These are phyloP conservation scores for Argyra leucocephala DNA, from an alignment of 2,888 invertebrate genomes.

Conservation along the genomic window DNA sequence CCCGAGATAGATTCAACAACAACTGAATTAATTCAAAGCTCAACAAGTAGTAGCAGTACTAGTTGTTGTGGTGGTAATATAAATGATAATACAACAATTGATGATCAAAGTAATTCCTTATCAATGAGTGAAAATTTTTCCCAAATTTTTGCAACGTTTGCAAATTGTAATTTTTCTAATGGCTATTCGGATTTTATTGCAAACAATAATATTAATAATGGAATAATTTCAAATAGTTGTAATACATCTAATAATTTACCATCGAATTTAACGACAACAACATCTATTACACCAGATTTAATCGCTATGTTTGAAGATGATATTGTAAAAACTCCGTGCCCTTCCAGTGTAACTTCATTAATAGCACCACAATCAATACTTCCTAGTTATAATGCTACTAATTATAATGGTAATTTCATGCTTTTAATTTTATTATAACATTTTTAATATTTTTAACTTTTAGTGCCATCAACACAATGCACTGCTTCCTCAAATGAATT, in stretches of 20 bases:
- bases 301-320: slow-evolving; percentile 30
- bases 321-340: slow-evolving; percentile 14
- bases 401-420: slow-evolving; percentile 15
- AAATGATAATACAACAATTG: neutral
- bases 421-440: too few relatives aligned
- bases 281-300: slow-evolving; percentile 26
- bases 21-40: slow-evolving; percentile 18
- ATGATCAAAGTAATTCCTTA: neutral
- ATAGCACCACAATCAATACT: slow-evolving; percentile 20
- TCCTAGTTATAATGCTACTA: slow-evolving; percentile 9
- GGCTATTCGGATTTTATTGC: neutral
- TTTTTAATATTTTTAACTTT: neutral
- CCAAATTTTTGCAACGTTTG: slow-evolving; percentile 11
- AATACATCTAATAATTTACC: neutral
- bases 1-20: slow-evolving; percentile 31
- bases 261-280: slow-evolving; percentile 16
- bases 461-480: neutral
- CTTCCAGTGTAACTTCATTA: slow-evolving; percentile 19
- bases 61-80: neutral
- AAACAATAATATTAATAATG: neutral
- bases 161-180: slow-evolving; percentile 13
- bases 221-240: neutral
- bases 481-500: slow-evolving; percentile 19
- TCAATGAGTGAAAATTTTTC: slow-evolving; percentile 12
- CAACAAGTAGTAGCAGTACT: neutral